Percentiles rank a stretch among this genome's conserved stretches.
Evolutionary conservation across 1,140 invertebrate species (phyloP).

Genomic region (Chrysomallon squamiferum): DNA sequence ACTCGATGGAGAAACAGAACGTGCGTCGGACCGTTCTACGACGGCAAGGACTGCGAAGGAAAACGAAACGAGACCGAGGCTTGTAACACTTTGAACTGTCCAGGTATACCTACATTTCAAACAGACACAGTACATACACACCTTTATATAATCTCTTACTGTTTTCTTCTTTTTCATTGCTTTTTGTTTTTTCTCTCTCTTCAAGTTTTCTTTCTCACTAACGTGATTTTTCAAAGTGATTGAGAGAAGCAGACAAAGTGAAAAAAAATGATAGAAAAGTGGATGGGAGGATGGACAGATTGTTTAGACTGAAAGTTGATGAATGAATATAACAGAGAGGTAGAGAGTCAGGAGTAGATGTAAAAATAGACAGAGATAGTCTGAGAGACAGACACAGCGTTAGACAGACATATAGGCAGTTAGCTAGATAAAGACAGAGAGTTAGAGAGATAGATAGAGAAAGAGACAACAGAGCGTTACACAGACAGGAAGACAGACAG

Average conservation of each 20-base stretch:
- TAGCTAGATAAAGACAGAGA: too few species aligned
- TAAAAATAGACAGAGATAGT: too few species aligned
- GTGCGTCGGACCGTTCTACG: conserved; percentile 24
- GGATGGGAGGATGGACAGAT: not conserved
- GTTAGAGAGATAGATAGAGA: too few species aligned
- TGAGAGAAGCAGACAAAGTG: not conserved
- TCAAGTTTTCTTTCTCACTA: not conserved
- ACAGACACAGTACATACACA: not conserved
- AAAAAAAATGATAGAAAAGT: not conserved
- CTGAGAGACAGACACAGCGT: too few species aligned
- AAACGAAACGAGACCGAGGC: conserved; percentile 13
- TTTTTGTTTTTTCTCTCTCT: too few species aligned
- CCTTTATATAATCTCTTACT: not conserved
- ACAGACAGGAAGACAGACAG: too few species aligned
- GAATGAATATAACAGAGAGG: too few species aligned
- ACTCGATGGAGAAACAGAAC: conserved; percentile 70
- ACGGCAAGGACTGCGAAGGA: conserved; percentile 28
- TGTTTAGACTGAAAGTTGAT: too few species aligned
- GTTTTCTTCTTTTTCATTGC: not conserved
- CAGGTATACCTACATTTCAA: conserved; percentile 16
- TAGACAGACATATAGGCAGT: too few species aligned
- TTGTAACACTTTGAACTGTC: conserved; percentile 32
- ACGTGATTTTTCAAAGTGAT: too few species aligned
- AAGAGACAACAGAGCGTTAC: too few species aligned
- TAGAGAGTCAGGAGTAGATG: too few species aligned